Percentiles rank a stretch among this genome's conserved stretches.
These are phyloP conservation scores for Meloidogyne floridensis DNA, from an alignment of 1,140 invertebrate genomes.

Conservation along the genomic window DNA sequence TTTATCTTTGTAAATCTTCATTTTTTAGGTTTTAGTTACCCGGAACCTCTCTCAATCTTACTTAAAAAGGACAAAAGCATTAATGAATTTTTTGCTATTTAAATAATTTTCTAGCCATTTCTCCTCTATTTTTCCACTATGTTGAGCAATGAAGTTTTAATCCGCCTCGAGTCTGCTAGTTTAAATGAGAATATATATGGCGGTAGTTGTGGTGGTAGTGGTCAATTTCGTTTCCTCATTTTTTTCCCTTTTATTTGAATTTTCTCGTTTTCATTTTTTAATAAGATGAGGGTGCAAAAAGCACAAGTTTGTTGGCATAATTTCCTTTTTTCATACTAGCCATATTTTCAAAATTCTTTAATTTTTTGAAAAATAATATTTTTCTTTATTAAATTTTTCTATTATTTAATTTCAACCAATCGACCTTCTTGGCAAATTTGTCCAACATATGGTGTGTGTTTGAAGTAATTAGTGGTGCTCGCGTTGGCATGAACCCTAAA, in stretches of 20 bases:
- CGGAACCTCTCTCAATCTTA: too few relatives aligned
- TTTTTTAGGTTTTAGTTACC: too few relatives aligned
- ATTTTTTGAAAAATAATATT: background rate
- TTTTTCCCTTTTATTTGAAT: background rate
- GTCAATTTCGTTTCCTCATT: background rate
- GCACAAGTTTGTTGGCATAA: too few relatives aligned
- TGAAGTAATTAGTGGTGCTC: background rate
- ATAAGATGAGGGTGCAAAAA: background rate
- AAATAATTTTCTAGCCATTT: background rate
- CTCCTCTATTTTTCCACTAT: background rate
- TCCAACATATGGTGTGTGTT: background rate
- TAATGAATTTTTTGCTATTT: background rate
- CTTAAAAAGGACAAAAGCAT: too few relatives aligned
- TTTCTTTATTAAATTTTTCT: background rate
- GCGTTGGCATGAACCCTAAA: constrained; percentile 5
- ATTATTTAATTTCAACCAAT: background rate
- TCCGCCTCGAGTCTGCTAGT: background rate
- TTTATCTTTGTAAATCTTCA: too few relatives aligned
- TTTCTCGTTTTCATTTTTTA: background rate
- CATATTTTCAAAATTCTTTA: background rate
- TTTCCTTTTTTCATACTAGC: background rate
- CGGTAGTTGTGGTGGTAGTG: background rate
- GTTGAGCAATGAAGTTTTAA: constrained; percentile 3
- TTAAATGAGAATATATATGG: background rate
- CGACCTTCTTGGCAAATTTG: background rate